phyloP scores from a whole-genome alignment of 2,113 vertebrate species.

The Pomatostomus ruficeps region DNA sequence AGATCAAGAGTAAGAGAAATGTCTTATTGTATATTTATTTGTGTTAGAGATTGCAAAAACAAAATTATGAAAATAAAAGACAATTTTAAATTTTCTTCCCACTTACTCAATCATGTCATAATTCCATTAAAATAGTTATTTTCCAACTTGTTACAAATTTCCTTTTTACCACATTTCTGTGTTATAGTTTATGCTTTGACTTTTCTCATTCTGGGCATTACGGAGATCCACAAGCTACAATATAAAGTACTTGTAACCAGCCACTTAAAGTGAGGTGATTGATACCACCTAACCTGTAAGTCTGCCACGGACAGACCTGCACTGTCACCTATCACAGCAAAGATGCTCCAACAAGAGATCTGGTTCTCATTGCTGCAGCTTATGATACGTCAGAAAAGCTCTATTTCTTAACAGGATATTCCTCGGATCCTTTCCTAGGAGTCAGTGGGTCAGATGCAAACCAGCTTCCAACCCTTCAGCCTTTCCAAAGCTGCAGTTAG shows the following conservation, averaged over 20 bases:
- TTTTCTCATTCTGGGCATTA: not conserved
- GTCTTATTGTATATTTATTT: not conserved
- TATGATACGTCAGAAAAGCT: not conserved
- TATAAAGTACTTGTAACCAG: not conserved
- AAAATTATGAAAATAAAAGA: not conserved
- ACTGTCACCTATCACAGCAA: not conserved
- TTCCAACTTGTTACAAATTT: not conserved
- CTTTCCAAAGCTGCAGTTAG: not conserved
- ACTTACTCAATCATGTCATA: not conserved
- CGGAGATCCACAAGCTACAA: not conserved
- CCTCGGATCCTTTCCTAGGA: not conserved
- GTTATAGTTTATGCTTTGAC: not conserved
- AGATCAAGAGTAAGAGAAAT: not conserved
- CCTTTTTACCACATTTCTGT: not conserved
- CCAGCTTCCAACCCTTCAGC: not conserved
- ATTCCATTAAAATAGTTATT: not conserved
- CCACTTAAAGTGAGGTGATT: not conserved
- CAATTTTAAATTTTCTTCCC: not conserved
- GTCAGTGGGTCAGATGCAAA: not conserved
- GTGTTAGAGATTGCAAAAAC: not conserved
- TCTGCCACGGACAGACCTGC: not conserved
- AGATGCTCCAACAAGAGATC: not conserved
- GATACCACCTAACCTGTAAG: not conserved
- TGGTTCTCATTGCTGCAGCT: not conserved
- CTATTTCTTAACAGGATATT: not conserved